Evolutionary conservation across 1,140 invertebrate genomes (phyloP), one percentile per base, ranked within the genome.

Genomic region (Sipha flava): DNA sequence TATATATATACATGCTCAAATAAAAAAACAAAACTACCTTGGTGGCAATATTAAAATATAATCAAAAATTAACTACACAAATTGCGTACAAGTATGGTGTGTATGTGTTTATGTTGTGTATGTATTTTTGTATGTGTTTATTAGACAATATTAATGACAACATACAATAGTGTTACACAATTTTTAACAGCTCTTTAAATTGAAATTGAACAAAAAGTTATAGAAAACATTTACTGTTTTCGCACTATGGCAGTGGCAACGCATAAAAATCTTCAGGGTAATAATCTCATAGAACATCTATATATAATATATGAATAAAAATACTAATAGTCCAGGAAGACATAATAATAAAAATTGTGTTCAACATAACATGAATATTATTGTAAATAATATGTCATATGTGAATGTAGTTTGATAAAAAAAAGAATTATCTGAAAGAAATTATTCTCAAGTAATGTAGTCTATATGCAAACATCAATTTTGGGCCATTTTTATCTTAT

Each of bases 261-360:
- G 73, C 73, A 7, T 77, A 77, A 40, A 75, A 47, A 77, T 16
- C 18, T 1, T 77, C 43, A n/a, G 23, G 16, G 7, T 14, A 45
- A 45, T 12, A 40, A 40, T 40, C 10, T 40, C 21, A 66, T 47
- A 47, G 26, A 45, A 70, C 66, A 45, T 45, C 43, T 40, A 18
- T 45, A 5, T 21, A 21, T 62, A n/a, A 43, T 31, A 52, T 52
- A 49, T 34, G 29, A 73, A 34, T 73, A 49, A 31, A 73, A 47
- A 49, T 49, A 14, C 31, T n/a, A 37, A 77, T 40, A 77, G 34
- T 77, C 29, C 21, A 59, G 73, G 52, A 77, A 77, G 73, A 77
- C 73, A 54, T 34, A 57, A 77, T 59, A 52, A 73, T 34, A n/a
- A 45, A n/a, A 72, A 72, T 72, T n/a, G 10, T 72, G 29, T 75